Evolutionary conservation across 2,113 vertebrate genomes (phyloP), one percentile per base, ranked within the genome.

Genomic region (Alectura lathami): DNA sequence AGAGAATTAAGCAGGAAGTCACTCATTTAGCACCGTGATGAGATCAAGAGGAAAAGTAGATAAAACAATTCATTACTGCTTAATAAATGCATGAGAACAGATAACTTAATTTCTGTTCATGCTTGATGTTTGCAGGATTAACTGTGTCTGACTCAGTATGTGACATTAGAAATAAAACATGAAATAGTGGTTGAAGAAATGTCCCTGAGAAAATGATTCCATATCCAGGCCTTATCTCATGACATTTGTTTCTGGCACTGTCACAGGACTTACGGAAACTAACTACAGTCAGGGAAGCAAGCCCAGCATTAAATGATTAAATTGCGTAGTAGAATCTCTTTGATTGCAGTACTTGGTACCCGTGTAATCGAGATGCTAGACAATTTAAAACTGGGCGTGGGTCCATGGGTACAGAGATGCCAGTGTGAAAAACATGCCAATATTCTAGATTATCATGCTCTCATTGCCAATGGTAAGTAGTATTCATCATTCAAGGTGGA

Each of bases 311-410:
- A 93, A 95, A 82, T 69, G 14, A 89, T 92, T 92, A 87, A 88
- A 94, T 70, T 88, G 56, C 59, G 30, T 12, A 34, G 32, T 59
- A 80, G 85, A 80, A 94, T 93, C 82, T 94, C 82, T 89, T 94
- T 94, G 91, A 93, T 93, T 74, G 72, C 26, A 42, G 30, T 74
- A 75, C 57, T 88, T 80, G 47, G 64, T 86, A 94, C 59, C 47
- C 84, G 91, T 95, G 88, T 67, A 91, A 95, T 80, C 4, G 7
- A 87, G 32, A 89, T 85, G 72, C 23, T 77, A 77, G 75, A 80
- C 72, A 89, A 89, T 95, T 95, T 95, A 77, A 89, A 89, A 83
- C 68, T 94, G 89, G 95, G 94, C 95, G 70, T 51, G 29, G 5
- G 30, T 95, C 95, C 95, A 93, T 12, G 20, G 59, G 23, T 89